A percentile compares a stretch with the other conserved stretches of the same genome.
Evolutionary conservation across 2,888 invertebrate genomes (phyloP).

Genomic region (Cistogaster globosa): DNA sequence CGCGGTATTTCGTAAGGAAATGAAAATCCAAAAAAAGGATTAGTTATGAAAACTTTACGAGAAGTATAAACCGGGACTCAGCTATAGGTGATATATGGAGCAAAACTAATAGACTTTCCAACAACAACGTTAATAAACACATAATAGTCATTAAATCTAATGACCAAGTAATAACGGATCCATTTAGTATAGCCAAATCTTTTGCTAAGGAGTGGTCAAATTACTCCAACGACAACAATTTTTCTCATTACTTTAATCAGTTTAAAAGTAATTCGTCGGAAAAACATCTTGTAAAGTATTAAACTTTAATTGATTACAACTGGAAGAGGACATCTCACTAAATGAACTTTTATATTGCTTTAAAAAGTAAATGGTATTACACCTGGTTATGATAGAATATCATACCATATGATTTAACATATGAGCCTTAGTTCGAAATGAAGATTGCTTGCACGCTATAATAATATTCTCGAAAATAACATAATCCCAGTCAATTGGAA

Average conservation of each 20-base stretch:
- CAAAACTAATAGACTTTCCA: conserved; percentile 8
- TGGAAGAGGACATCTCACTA: conserved; percentile 10
- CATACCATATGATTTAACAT: neutral
- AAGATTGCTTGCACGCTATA: no score
- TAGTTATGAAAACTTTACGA: neutral
- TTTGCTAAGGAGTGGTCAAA: conserved; percentile 22
- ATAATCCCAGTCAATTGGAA: no score
- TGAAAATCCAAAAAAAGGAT: neutral
- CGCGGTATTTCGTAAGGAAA: no score
- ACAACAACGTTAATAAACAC: no score
- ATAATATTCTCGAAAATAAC: no score
- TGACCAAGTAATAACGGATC: no score
- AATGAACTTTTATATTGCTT: conserved; percentile 5
- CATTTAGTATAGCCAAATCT: conserved; percentile 4
- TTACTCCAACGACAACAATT: conserved; percentile 14
- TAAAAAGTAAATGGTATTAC: neutral
- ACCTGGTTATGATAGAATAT: neutral
- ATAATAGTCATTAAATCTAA: no score
- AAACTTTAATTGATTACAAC: neutral
- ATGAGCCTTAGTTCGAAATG: no score
- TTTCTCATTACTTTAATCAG: no score
- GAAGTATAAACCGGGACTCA: neutral
- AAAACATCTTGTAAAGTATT: neutral
- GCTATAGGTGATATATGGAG: neutral
- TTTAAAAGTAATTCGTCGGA: neutral